Evolutionary conservation across 2,113 vertebrate species (phyloP).

Genomic region (Megalops atlanticus): DNA sequence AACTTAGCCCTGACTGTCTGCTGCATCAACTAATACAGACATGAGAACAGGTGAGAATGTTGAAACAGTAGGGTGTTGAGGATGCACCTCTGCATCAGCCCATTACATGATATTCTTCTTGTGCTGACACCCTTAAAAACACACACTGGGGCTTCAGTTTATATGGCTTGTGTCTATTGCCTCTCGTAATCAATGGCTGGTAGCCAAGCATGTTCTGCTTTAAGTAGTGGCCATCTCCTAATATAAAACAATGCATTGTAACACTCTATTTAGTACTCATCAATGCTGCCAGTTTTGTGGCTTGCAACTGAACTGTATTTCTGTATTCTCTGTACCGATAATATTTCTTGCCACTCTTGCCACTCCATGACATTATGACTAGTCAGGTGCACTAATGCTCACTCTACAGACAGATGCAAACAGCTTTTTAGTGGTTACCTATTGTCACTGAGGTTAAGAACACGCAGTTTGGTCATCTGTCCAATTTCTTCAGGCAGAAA

Average conservation of each 20-base stretch:
- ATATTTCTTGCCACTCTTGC: background rate
- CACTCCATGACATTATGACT: background rate
- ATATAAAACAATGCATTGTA: background rate
- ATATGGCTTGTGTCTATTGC: background rate
- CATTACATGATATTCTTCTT: background rate
- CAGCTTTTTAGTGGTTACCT: conserved; percentile 77
- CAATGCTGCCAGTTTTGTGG: background rate
- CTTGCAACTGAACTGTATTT: background rate
- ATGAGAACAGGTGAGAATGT: background rate
- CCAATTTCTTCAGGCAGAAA: conserved; percentile 98
- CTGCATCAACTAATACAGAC: background rate
- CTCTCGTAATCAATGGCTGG: background rate
- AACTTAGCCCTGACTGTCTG: background rate
- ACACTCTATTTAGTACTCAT: background rate
- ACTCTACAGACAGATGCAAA: no score
- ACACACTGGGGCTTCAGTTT: background rate
- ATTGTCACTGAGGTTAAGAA: conserved; percentile 96
- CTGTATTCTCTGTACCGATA: background rate
- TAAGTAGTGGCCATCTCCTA: conserved; percentile 15
- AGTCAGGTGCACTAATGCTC: background rate
- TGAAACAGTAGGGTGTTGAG: background rate
- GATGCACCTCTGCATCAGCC: background rate
- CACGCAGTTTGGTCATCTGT: conserved; percentile 97
- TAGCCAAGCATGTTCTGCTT: background rate
- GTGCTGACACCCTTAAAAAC: background rate